A percentile compares a stretch with the other conserved stretches of the same genome.
Evolutionary conservation across 2,797 vertebrate species (phyloP).

Genomic region (Pteronotus mesoamericanus): DNA sequence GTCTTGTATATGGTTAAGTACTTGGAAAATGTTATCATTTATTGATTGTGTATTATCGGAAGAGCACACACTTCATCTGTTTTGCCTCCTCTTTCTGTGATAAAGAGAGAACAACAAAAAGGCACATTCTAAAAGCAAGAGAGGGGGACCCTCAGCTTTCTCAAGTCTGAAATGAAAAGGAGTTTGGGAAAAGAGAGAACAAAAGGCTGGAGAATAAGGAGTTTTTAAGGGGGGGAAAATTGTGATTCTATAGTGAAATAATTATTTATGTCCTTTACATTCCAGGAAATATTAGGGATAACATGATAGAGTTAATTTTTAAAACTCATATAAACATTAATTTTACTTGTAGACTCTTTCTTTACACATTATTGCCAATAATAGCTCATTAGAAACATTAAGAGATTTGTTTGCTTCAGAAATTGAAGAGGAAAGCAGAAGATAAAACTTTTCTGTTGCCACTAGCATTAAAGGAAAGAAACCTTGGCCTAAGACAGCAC

Average conservation of each 20-base stretch:
- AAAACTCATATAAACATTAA: neutral
- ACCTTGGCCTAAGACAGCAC: neutral
- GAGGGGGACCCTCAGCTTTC: neutral
- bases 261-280: neutral
- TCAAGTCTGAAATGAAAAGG: neutral
- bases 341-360: neutral
- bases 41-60: neutral
- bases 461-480: neutral
- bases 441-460: neutral
- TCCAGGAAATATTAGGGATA: neutral
- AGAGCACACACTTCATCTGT: neutral
- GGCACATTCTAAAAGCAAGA: neutral
- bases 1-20: neutral
- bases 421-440: neutral
- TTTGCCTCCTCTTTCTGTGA: neutral
- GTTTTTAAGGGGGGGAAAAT: neutral
- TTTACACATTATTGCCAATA: neutral
- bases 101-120: neutral
- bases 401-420: neutral
- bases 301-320: neutral
- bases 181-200: neutral
- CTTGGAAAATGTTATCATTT: neutral
- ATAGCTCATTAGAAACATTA: neutral
- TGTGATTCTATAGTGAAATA: neutral
- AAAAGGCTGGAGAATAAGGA: neutral